Conservation (phyloP, 2,888 invertebrate genomes). For the Hymenopus coronatus region DNA sequence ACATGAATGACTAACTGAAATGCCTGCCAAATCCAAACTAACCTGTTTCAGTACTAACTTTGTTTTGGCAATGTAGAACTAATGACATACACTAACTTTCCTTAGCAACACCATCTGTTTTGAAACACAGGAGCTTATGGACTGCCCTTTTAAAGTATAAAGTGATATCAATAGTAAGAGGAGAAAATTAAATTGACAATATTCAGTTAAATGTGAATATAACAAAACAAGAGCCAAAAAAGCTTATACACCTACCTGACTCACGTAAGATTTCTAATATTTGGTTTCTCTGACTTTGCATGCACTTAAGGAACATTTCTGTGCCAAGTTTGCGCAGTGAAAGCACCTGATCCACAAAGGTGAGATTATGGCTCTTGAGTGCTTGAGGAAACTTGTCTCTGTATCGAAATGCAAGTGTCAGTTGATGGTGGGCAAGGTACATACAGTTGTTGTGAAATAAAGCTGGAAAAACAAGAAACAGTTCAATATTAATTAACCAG, state of each 20-base stretch:
- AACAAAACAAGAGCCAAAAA: not conserved
- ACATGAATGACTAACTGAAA: too few species aligned
- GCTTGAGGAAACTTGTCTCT: slow-evolving; percentile 57
- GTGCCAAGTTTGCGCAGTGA: slow-evolving; percentile 65
- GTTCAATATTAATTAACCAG: not conserved
- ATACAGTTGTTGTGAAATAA: slow-evolving; percentile 90
- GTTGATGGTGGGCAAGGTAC: slow-evolving; percentile 75
- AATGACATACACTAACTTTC: too few species aligned
- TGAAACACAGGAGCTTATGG: too few species aligned
- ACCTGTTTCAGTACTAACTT: too few species aligned
- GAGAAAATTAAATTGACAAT: too few species aligned
- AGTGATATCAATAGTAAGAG: too few species aligned
- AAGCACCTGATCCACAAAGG: slow-evolving; percentile 66
- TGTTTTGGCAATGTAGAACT: too few species aligned
- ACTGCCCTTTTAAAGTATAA: too few species aligned
- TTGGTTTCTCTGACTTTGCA: slow-evolving; percentile 72
- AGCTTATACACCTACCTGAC: slow-evolving; percentile 55
- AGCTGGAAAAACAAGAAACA: slow-evolving; percentile 52
- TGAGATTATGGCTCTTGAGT: slow-evolving; percentile 55
- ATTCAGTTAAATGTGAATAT: too few species aligned
- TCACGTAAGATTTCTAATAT: slow-evolving; percentile 72
- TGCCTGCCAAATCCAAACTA: too few species aligned
- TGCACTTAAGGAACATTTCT: slow-evolving; percentile 68
- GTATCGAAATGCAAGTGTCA: slow-evolving; percentile 67
- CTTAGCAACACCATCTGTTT: too few species aligned